Evolutionary conservation across 1,140 invertebrate species (phyloP).

Genomic region (Araneus ventricosus): DNA sequence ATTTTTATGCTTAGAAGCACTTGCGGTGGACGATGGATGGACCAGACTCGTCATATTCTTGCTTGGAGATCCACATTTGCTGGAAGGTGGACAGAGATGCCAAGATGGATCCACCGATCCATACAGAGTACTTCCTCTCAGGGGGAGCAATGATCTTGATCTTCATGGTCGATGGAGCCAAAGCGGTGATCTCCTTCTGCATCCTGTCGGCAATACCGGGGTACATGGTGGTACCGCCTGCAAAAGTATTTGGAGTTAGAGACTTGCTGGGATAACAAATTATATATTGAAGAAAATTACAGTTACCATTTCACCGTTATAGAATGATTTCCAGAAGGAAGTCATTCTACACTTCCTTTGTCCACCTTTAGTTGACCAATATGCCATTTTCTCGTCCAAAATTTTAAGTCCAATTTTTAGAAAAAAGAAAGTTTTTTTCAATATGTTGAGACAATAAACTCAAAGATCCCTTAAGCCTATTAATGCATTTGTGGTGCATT

Average conservation of each 20-base stretch:
- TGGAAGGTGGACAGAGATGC: constrained; percentile 83
- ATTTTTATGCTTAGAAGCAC: constrained; percentile 79
- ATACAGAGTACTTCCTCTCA: constrained; percentile 94
- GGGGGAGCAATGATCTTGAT: constrained; percentile 83
- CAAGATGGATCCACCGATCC: constrained; percentile 86
- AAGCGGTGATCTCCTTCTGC: constrained; percentile 81
- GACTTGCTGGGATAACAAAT: neutral
- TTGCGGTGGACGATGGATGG: constrained; percentile 81
- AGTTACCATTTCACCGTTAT: too few relatives aligned
- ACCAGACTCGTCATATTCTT: constrained; percentile 82
- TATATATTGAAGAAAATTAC: neutral
- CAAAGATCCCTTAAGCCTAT: too few relatives aligned
- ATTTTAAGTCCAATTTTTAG: too few relatives aligned
- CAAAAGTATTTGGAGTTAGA: neutral
- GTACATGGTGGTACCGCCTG: constrained; percentile 82
- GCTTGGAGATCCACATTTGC: constrained; percentile 82
- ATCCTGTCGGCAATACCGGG: constrained; percentile 82
- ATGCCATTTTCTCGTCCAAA: too few relatives aligned
- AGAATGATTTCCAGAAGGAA: too few relatives aligned
- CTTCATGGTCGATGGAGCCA: constrained; percentile 81
- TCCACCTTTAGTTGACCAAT: too few relatives aligned
- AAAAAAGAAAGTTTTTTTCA: too few relatives aligned
- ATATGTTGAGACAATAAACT: too few relatives aligned
- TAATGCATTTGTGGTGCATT: too few relatives aligned
- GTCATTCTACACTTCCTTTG: too few relatives aligned